Evolutionary conservation across 2,888 invertebrate genomes (phyloP).

Genomic region (Drosophila flavopinicola): DNA sequence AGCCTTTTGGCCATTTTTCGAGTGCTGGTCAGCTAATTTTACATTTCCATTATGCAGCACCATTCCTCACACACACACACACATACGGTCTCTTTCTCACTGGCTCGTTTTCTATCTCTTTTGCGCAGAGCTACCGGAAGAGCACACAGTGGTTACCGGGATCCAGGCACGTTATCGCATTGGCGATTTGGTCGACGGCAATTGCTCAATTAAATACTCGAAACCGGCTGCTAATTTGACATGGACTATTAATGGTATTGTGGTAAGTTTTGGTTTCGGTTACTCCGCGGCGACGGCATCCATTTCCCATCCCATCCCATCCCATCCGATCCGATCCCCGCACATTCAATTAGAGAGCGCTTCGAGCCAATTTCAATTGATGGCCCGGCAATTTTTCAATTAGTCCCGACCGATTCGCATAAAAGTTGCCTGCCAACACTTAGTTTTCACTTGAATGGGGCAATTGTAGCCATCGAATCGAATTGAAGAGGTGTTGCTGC

Average conservation of each 20-base stretch:
- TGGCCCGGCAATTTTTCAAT: slow-evolving; percentile 72
- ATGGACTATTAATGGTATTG: slow-evolving; percentile 86
- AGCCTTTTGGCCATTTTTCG: slow-evolving; percentile 47
- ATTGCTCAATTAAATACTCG: slow-evolving; percentile 86
- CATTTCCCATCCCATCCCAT: too few species aligned
- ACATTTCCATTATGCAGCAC: slow-evolving; percentile 56
- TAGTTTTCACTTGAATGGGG: slow-evolving; percentile 18
- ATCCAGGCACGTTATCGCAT: slow-evolving; percentile 86
- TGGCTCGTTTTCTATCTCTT: slow-evolving; percentile 21
- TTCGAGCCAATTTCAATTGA: slow-evolving; percentile 69
- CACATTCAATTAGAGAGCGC: slow-evolving; percentile 49
- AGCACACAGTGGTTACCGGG: slow-evolving; percentile 86
- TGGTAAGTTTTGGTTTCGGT: slow-evolving; percentile 83
- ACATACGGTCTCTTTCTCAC: not conserved
- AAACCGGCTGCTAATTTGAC: slow-evolving; percentile 87
- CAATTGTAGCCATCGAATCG: slow-evolving; percentile 6
- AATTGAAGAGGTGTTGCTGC: not conserved
- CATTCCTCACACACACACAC: slow-evolving; percentile 16
- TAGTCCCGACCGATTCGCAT: slow-evolving; percentile 38
- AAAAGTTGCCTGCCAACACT: slow-evolving; percentile 35
- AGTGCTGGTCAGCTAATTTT: slow-evolving; percentile 61
- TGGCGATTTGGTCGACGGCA: slow-evolving; percentile 86
- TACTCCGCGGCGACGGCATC: slow-evolving; percentile 23
- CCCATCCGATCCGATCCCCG: too few species aligned
- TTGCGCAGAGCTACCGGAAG: slow-evolving; percentile 85